phyloP scores from a whole-genome alignment of 2,888 invertebrate species.

The Pristionchus maxplancki region DNA sequence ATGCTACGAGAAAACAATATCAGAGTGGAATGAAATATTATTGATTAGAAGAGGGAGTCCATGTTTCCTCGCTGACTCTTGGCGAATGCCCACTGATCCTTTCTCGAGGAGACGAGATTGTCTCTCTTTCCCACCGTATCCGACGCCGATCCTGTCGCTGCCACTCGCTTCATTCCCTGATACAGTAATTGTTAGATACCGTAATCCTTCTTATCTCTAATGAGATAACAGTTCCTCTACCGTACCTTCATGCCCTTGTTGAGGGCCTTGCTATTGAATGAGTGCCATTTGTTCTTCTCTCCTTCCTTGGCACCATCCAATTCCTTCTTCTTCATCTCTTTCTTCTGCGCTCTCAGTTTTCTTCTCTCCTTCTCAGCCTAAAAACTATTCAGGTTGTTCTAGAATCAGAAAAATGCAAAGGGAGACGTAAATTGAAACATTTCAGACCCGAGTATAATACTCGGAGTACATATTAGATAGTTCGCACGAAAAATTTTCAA shows the following conservation, averaged over 20 bases:
- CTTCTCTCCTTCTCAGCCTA: conserved; percentile 74
- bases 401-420: too few relatives aligned
- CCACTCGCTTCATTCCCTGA: conserved; percentile 72
- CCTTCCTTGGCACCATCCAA: conserved; percentile 95
- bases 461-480: too few relatives aligned
- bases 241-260: conserved; percentile 74
- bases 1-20: too few relatives aligned
- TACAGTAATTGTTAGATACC: conserved; percentile 28
- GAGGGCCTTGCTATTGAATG: conserved; percentile 89
- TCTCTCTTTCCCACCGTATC: conserved; percentile 62
- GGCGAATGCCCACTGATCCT: conserved; percentile 43
- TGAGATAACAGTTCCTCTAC: too few relatives aligned
- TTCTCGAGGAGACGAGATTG: conserved; percentile 85
- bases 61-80: conserved; percentile 51
- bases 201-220: background rate
- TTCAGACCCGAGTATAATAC: too few relatives aligned
- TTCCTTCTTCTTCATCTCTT: conserved; percentile 92
- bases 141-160: conserved; percentile 67
- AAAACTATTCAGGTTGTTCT: too few relatives aligned
- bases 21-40: conserved; percentile 26
- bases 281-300: conserved; percentile 98
- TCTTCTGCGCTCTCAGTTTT: conserved; percentile 92
- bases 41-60: conserved; percentile 52
- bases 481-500: too few relatives aligned
- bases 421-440: too few relatives aligned